Evolutionary conservation across 1,140 invertebrate genomes (phyloP).

Genomic region (Lutraria rhynchaena): DNA sequence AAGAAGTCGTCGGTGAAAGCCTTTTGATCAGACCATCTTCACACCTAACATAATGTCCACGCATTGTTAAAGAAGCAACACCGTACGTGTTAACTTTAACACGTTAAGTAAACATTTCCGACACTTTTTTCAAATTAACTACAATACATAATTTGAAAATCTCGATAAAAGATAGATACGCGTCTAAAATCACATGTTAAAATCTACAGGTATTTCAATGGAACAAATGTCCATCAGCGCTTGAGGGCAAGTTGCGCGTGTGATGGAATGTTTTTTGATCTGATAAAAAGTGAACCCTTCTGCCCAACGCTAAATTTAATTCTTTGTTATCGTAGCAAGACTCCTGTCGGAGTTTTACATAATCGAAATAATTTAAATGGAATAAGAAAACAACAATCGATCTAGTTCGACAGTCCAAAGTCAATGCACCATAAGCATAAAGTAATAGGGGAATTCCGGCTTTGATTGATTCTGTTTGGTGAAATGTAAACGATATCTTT

Average conservation of each 20-base stretch:
- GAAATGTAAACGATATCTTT: slow-evolving; percentile 13
- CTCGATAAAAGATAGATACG: slow-evolving; percentile 46
- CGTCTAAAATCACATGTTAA: slow-evolving; percentile 53
- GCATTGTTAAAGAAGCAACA: slow-evolving; percentile 43
- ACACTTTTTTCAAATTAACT: slow-evolving; percentile 42
- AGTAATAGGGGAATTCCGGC: slow-evolving; percentile 29
- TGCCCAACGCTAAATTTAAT: slow-evolving; percentile 48
- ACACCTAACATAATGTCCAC: slow-evolving; percentile 16
- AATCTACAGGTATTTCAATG: slow-evolving; percentile 31
- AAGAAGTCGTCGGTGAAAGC: slow-evolving; percentile 24
- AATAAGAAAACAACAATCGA: slow-evolving; percentile 34
- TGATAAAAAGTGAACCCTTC: slow-evolving; percentile 53
- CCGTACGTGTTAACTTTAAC: slow-evolving; percentile 55
- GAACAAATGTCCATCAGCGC: slow-evolving; percentile 28
- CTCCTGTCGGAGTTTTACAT: slow-evolving; percentile 37
- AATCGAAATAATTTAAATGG: slow-evolving; percentile 21
- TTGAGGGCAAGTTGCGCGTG: slow-evolving; percentile 6
- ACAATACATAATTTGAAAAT: slow-evolving; percentile 62
- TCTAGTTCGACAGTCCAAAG: slow-evolving; percentile 24
- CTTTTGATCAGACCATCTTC: slow-evolving; percentile 41
- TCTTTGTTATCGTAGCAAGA: slow-evolving; percentile 44
- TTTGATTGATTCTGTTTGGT: background rate
- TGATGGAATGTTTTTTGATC: slow-evolving; percentile 58
- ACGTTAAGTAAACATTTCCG: slow-evolving; percentile 49
- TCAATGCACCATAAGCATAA: slow-evolving; percentile 45